Conservation (phyloP, 1,140 invertebrate species). For the Araneus ventricosus region DNA sequence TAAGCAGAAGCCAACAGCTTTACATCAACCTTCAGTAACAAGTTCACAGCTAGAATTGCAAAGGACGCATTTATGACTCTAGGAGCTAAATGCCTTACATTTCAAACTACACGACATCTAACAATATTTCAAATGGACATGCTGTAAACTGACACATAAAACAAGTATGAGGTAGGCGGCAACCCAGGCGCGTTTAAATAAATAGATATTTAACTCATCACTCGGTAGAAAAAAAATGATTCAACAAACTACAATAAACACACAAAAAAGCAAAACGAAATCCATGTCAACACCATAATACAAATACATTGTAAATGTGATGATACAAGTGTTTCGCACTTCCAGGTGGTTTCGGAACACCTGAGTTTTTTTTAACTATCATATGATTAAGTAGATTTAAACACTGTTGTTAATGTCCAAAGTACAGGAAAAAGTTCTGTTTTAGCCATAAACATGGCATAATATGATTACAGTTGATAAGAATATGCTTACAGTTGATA, state of each 20-base stretch:
- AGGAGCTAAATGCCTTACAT: neutral
- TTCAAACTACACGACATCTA: neutral
- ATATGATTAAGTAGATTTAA: too few species aligned
- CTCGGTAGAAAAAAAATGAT: neutral
- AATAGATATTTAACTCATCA: conserved; percentile 1
- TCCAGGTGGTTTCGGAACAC: too few species aligned
- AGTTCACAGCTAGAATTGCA: conserved; percentile 5
- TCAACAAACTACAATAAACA: conserved; percentile 16
- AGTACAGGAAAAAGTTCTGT: too few species aligned
- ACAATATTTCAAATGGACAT: neutral
- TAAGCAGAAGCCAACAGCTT: neutral
- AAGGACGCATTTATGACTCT: conserved; percentile 15
- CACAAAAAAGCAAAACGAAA: neutral
- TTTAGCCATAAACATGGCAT: too few species aligned
- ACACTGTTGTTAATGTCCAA: too few species aligned
- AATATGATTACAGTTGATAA: too few species aligned
- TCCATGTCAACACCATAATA: neutral
- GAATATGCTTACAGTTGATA: too few species aligned
- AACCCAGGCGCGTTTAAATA: neutral
- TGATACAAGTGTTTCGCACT: too few species aligned
- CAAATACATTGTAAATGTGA: neutral
- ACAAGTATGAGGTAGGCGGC: conserved; percentile 43
- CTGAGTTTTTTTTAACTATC: too few species aligned
- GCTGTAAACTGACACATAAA: conserved; percentile 7
- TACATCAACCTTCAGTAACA: neutral